These are phyloP conservation scores for Ascidia mentula DNA, from an alignment of 23 tunicate species.

Conservation along the genomic window DNA sequence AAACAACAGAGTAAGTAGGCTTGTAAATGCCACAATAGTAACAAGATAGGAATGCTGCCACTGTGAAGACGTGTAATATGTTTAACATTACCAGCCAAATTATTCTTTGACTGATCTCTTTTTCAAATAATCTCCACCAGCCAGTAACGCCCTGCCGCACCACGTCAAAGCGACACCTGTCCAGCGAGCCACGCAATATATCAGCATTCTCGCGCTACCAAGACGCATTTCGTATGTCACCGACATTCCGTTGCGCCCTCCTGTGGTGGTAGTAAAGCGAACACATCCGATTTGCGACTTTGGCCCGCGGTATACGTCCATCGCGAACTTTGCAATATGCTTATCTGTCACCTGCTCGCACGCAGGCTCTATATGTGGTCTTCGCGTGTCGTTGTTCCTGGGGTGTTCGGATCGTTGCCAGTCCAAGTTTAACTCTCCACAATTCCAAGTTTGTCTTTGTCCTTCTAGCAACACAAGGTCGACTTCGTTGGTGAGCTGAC, in stretches of 20 bases:
- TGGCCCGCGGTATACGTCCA: constrained; percentile 16
- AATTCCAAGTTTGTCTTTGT: constrained; percentile 29
- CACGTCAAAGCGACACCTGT: constrained; percentile 1
- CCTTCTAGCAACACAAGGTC: constrained; percentile 26
- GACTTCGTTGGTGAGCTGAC: constrained; percentile 4
- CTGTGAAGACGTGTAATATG: too few relatives aligned
- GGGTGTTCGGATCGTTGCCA: too few relatives aligned
- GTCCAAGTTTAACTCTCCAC: not conserved
- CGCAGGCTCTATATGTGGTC: not conserved
- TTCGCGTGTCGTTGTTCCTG: not conserved
- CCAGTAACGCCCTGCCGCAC: constrained; percentile 12
- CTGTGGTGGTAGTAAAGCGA: constrained; percentile 29
- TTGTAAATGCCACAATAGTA: too few relatives aligned
- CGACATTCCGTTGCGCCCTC: constrained; percentile 19
- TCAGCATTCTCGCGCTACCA: not conserved
- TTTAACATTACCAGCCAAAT: too few relatives aligned
- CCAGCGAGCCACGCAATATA: constrained; percentile 17
- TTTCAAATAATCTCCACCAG: constrained; percentile 18
- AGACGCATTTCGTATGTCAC: constrained; percentile 38
- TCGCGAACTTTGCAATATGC: constrained; percentile 17
- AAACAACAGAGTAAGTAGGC: too few relatives aligned
- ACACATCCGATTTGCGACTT: constrained; percentile 18
- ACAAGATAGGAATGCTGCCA: too few relatives aligned
- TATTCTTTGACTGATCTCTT: too few relatives aligned
- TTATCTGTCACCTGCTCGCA: not conserved